A percentile compares a stretch with the other conserved stretches of the same genome.
These are phyloP conservation scores for Sthenelais limicola DNA, from an alignment of 2,888 invertebrate genomes.

Conservation along the genomic window DNA sequence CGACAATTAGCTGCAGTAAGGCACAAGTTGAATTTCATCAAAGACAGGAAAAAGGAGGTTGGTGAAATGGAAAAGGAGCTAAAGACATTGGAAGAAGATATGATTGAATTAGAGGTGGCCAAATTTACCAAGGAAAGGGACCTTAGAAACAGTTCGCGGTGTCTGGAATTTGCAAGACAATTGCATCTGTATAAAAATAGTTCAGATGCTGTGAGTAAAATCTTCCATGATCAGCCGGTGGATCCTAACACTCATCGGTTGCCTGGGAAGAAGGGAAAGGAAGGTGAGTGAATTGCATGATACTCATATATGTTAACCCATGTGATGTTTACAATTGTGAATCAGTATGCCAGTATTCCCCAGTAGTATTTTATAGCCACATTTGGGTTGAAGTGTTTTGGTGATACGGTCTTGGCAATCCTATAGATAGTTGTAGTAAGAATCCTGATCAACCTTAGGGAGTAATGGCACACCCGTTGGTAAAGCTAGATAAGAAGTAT, in stretches of 20 bases:
- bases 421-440: too few relatives aligned
- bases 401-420: too few relatives aligned
- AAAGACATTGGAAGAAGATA: constrained; percentile 51
- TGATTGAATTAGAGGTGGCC: constrained; percentile 11
- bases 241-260: constrained; percentile 45
- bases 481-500: too few relatives aligned
- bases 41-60: constrained; percentile 56
- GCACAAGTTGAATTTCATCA: constrained; percentile 58
- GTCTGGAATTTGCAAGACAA: constrained; percentile 57
- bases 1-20: constrained; percentile 55
- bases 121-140: constrained; percentile 23
- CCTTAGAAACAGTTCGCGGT: background rate
- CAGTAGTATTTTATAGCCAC: too few relatives aligned
- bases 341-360: too few relatives aligned
- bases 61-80: constrained; percentile 54
- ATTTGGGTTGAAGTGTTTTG: too few relatives aligned
- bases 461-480: too few relatives aligned
- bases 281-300: too few relatives aligned
- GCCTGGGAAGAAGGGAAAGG: constrained; percentile 42
- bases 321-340: too few relatives aligned
- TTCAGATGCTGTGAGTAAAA: constrained; percentile 62
- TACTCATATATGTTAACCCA: too few relatives aligned
- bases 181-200: constrained; percentile 61
- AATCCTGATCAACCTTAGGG: too few relatives aligned
- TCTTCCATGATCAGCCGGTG: constrained; percentile 63